These are phyloP conservation scores for Chloromyia formosa DNA, from an alignment of 2,888 invertebrate species.

Conservation along the genomic window DNA sequence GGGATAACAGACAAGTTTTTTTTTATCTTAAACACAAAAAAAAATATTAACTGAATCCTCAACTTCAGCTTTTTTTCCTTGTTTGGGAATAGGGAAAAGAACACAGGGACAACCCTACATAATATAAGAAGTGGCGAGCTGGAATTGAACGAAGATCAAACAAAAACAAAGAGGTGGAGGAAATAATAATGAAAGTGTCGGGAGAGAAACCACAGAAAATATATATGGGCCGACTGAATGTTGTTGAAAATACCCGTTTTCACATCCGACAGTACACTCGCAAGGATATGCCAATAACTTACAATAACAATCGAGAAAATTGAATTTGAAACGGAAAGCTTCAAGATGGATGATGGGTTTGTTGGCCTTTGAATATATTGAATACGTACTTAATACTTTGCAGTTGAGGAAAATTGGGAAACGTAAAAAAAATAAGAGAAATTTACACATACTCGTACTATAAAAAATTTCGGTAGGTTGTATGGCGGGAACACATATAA, in stretches of 20 bases:
- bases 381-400: too few relatives aligned
- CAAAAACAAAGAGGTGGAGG: neutral
- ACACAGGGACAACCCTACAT: neutral
- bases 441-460: too few relatives aligned
- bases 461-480: too few relatives aligned
- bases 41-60: neutral
- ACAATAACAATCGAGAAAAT: slow-evolving; percentile 5
- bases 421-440: too few relatives aligned
- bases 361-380: too few relatives aligned
- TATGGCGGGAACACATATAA: too few relatives aligned
- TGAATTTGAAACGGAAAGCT: neutral
- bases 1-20: too few relatives aligned
- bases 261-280: neutral
- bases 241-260: neutral
- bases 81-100: neutral
- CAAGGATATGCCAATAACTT: neutral
- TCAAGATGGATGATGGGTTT: too few relatives aligned
- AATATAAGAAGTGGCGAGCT: neutral
- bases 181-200: slow-evolving; percentile 7
- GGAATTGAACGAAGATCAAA: neutral
- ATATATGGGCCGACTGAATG: neutral
- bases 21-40: neutral
- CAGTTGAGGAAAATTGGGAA: too few relatives aligned
- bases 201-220: neutral
- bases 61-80: too few relatives aligned